These are phyloP conservation scores for Oriolus oriolus DNA, from an alignment of 2,113 vertebrate species.

Conservation along the genomic window DNA sequence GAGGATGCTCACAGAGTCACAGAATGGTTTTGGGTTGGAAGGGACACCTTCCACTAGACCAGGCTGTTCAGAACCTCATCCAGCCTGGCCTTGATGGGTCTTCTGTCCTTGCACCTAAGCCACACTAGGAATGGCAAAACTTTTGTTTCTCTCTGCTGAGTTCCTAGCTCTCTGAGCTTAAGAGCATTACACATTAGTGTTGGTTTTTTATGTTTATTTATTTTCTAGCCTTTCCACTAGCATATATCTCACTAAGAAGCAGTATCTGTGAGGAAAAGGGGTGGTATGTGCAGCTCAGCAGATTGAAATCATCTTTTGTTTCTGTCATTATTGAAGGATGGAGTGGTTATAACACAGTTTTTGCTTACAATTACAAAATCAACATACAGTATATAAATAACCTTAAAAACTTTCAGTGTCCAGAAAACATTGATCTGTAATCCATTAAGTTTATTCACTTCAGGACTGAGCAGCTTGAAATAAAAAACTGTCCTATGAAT, in stretches of 20 bases:
- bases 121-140: background rate
- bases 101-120: background rate
- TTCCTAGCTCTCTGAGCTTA: background rate
- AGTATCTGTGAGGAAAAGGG: background rate
- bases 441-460: background rate
- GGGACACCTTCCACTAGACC: background rate
- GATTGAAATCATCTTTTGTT: background rate
- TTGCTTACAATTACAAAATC: conserved; percentile 22
- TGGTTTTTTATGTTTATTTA: background rate
- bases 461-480: background rate
- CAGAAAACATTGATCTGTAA: conserved; percentile 19
- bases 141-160: background rate
- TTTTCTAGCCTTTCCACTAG: background rate
- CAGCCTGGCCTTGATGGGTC: background rate
- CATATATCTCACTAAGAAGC: background rate
- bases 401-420: conserved; percentile 12
- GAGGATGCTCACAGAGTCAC: background rate
- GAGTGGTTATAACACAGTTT: background rate
- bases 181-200: background rate
- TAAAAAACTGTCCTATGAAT: background rate
- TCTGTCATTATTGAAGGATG: background rate
- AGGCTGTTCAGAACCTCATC: background rate
- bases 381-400: conserved; percentile 7
- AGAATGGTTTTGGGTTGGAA: background rate
- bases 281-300: background rate